These are phyloP conservation scores for Caligus rogercresseyi DNA, from an alignment of 1,140 invertebrate species.

Conservation along the genomic window DNA sequence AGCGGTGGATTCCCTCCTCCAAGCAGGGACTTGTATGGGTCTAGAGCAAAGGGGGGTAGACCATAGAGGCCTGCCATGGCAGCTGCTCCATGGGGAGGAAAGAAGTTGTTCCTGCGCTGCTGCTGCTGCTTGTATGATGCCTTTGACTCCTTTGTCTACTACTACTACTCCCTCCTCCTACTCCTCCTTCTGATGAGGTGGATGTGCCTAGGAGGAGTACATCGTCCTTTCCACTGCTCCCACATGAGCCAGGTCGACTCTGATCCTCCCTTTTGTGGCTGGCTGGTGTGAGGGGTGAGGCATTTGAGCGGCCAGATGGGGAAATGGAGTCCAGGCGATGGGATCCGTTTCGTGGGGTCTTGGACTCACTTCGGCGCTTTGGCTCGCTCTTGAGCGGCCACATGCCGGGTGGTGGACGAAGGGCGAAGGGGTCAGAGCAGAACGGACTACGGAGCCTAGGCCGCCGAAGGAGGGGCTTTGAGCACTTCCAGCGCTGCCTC, in stretches of 20 bases:
- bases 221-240: no score
- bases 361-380: background rate
- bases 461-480: background rate
- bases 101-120: no score
- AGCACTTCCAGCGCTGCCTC: background rate
- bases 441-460: background rate
- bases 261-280: background rate
- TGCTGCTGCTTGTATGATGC: no score
- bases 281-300: background rate
- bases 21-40: background rate
- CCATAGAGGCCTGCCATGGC: no score
- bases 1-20: no score
- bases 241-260: no score
- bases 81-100: no score
- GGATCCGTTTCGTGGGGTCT: background rate
- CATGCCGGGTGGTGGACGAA: background rate
- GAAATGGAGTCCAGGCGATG: background rate
- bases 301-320: background rate
- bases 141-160: no score
- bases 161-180: no score
- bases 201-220: no score
- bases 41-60: background rate
- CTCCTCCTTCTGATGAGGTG: no score
- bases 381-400: background rate
- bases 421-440: background rate